Evolutionary conservation across 1,140 invertebrate species (phyloP).

Genomic region (Theocolax elegans): DNA sequence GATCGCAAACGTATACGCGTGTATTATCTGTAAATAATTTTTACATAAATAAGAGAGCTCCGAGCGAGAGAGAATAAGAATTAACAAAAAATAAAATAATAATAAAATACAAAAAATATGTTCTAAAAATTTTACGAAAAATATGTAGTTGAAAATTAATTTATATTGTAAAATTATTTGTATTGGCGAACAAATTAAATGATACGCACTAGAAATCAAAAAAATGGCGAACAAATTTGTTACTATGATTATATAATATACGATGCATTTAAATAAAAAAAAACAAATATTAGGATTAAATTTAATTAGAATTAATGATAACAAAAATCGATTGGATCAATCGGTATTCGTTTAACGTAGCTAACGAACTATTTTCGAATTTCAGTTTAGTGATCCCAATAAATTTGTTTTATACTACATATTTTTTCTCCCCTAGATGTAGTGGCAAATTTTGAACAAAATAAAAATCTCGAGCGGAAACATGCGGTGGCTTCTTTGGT

Average conservation of each 20-base stretch:
- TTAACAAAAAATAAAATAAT: too few relatives aligned
- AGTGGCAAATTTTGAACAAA: slow-evolving; percentile 17
- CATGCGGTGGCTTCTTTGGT: slow-evolving; percentile 9
- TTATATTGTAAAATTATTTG: slow-evolving; percentile 26
- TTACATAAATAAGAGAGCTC: slow-evolving; percentile 44
- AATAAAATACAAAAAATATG: slow-evolving; percentile 29
- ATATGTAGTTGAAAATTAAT: slow-evolving; percentile 29
- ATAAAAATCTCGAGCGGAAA: background rate
- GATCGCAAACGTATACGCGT: slow-evolving; percentile 65
- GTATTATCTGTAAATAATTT: slow-evolving; percentile 63
- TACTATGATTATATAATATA: slow-evolving; percentile 35
- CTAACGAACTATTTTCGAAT: background rate
- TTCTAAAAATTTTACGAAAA: slow-evolving; percentile 28
- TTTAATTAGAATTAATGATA: background rate
- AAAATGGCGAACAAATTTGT: slow-evolving; percentile 32
- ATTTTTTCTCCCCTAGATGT: slow-evolving; percentile 10
- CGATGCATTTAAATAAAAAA: slow-evolving; percentile 20
- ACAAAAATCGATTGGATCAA: background rate
- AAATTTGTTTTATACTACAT: slow-evolving; percentile 8
- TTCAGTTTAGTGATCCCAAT: background rate
- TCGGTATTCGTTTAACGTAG: slow-evolving; percentile 15
- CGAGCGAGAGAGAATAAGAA: slow-evolving; percentile 26
- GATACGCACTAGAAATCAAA: slow-evolving; percentile 32
- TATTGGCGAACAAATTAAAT: slow-evolving; percentile 23
- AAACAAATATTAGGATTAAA: slow-evolving; percentile 2